Conservation (phyloP, 2,113 vertebrate genomes). For the Engraulis encrasicolus region DNA sequence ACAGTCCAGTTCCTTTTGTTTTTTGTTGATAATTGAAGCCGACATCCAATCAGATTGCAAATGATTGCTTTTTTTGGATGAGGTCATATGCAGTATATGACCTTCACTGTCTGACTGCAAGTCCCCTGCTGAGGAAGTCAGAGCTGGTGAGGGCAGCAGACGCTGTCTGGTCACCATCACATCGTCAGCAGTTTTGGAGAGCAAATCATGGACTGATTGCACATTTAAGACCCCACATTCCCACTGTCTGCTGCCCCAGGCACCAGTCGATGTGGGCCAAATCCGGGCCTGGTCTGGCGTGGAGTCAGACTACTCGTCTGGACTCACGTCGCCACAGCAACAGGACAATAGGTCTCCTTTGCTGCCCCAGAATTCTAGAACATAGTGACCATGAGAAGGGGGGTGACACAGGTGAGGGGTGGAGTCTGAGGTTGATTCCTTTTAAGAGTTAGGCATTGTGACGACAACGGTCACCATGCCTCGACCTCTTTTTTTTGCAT, state of each 20-base stretch:
- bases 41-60: not conserved
- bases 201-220: not conserved
- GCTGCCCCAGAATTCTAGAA: not conserved
- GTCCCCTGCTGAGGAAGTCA: too few relatives aligned
- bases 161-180: not conserved
- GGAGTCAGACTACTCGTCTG: not conserved
- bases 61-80: too few relatives aligned
- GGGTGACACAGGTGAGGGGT: conserved; percentile 20
- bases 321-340: not conserved
- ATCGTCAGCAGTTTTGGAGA: not conserved
- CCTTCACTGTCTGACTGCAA: not conserved
- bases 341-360: not conserved
- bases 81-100: too few relatives aligned
- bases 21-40: not conserved
- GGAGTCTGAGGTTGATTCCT: conserved; percentile 57
- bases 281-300: not conserved
- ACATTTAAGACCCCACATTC: not conserved
- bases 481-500: conserved; percentile 59
- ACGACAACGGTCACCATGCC: conserved; percentile 58
- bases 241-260: not conserved
- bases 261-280: not conserved
- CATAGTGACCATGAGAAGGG: not conserved
- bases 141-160: too few relatives aligned
- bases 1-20: not conserved
- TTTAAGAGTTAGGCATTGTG: conserved; percentile 69